A percentile compares a stretch with the other conserved stretches of the same genome.
These are phyloP conservation scores for Meiosimyza decipiens DNA, from an alignment of 2,888 invertebrate genomes.

Conservation along the genomic window DNA sequence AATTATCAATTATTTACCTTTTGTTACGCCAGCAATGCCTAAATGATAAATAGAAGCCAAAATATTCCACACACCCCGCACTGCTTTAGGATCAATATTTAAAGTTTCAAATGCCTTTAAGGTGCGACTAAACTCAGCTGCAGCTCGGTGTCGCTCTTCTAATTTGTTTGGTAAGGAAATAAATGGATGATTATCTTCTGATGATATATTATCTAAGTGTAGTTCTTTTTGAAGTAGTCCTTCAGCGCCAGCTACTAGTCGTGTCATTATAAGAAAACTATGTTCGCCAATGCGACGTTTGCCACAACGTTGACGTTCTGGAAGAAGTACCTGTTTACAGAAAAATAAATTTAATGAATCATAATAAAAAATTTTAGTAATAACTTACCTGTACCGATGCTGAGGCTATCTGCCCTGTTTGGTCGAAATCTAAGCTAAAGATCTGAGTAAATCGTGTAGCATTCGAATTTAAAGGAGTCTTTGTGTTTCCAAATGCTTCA, in stretches of 20 bases:
- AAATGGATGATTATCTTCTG: constrained; percentile 79
- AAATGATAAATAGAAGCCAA: constrained; percentile 95
- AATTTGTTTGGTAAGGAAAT: constrained; percentile 81
- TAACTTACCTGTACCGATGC: constrained; percentile 82
- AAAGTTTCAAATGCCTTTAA: constrained; percentile 81
- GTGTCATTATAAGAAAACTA: constrained; percentile 68
- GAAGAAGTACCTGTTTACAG: constrained; percentile 76
- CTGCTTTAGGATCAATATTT: constrained; percentile 81
- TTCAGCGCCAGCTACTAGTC: constrained; percentile 79
- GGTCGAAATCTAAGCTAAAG: constrained; percentile 95
- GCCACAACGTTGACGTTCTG: constrained; percentile 81
- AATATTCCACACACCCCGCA: constrained; percentile 85
- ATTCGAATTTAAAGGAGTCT: constrained; percentile 86
- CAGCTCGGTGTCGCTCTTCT: constrained; percentile 83
- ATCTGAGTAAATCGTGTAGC: constrained; percentile 92
- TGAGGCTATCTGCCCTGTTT: constrained; percentile 88
- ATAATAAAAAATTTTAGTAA: not conserved
- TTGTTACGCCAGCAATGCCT: constrained; percentile 85
- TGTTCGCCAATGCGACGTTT: constrained; percentile 70
- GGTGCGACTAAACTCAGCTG: constrained; percentile 84
- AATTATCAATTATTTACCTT: constrained; percentile 68
- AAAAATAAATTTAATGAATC: not conserved
- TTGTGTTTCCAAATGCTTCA: constrained; percentile 90
- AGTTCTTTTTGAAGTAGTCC: constrained; percentile 84
- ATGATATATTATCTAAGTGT: constrained; percentile 78